phyloP scores from a whole-genome alignment of 2,113 vertebrate species.

The Varanus salvator region DNA sequence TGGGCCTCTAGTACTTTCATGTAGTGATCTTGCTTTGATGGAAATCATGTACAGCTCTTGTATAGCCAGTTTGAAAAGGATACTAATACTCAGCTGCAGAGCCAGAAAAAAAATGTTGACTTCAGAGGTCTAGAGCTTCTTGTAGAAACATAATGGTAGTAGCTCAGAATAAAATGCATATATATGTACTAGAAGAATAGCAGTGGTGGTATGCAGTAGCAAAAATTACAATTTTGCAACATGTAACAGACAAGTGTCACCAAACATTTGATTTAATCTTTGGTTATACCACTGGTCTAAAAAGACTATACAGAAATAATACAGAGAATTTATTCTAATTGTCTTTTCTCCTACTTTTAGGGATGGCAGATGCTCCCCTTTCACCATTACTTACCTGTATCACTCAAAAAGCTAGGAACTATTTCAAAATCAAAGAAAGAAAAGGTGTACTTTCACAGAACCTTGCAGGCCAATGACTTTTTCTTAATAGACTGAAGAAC shows the following conservation, averaged over 20 bases:
- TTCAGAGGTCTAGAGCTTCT: background rate
- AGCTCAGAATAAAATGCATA: background rate
- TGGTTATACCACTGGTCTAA: background rate
- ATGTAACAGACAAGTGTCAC: too few species aligned
- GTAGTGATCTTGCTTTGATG: background rate
- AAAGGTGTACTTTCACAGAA: slow-evolving; percentile 52
- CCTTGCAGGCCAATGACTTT: slow-evolving; percentile 49
- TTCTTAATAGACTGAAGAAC: background rate
- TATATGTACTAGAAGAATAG: background rate
- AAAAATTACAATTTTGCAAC: background rate
- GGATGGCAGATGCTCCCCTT: slow-evolving; percentile 88
- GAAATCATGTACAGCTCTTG: background rate
- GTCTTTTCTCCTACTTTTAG: slow-evolving; percentile 70
- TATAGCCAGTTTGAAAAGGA: background rate
- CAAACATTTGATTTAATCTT: background rate
- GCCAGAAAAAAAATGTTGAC: background rate
- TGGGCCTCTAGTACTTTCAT: background rate
- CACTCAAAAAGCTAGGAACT: slow-evolving; percentile 87
- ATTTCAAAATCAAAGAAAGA: slow-evolving; percentile 91
- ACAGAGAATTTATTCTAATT: background rate
- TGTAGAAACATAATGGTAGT: background rate
- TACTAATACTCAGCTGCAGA: too few species aligned
- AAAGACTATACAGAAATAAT: background rate
- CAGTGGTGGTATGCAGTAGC: background rate
- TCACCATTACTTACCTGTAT: slow-evolving; percentile 91